These are phyloP conservation scores for Lamellibrachia luymesi DNA, from an alignment of 1,140 invertebrate genomes.

Conservation along the genomic window DNA sequence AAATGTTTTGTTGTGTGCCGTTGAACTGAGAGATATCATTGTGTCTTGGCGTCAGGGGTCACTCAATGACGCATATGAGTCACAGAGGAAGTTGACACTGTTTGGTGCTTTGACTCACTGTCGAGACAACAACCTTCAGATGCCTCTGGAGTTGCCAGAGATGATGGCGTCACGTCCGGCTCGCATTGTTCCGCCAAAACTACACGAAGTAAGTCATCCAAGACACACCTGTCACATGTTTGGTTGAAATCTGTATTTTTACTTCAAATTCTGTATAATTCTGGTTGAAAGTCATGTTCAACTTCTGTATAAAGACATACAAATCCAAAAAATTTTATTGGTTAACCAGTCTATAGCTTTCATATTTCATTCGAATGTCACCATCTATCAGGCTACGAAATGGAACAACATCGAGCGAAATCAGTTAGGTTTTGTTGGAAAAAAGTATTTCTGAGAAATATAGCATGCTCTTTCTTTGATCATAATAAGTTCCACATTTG, in stretches of 20 bases:
- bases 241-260: background rate
- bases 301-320: no score
- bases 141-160: conserved; percentile 3
- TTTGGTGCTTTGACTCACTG: conserved; percentile 7
- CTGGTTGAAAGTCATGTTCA: no score
- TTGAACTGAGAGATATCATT: conserved; percentile 13
- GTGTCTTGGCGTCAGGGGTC: background rate
- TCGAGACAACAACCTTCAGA: conserved; percentile 16
- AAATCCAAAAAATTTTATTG: no score
- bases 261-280: background rate
- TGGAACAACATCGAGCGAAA: no score
- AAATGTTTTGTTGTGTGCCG: background rate
- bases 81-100: background rate
- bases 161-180: background rate
- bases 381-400: no score
- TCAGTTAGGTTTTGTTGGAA: no score
- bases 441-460: no score
- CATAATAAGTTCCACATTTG: no score
- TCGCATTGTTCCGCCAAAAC: background rate
- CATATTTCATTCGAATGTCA: no score
- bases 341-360: no score
- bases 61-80: conserved; percentile 7
- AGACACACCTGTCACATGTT: background rate
- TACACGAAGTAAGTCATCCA: background rate
- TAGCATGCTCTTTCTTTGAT: no score